Percentiles rank a stretch among this genome's conserved stretches.
Evolutionary conservation across 2,113 vertebrate genomes (phyloP).

Genomic region (Pteronura brasiliensis): DNA sequence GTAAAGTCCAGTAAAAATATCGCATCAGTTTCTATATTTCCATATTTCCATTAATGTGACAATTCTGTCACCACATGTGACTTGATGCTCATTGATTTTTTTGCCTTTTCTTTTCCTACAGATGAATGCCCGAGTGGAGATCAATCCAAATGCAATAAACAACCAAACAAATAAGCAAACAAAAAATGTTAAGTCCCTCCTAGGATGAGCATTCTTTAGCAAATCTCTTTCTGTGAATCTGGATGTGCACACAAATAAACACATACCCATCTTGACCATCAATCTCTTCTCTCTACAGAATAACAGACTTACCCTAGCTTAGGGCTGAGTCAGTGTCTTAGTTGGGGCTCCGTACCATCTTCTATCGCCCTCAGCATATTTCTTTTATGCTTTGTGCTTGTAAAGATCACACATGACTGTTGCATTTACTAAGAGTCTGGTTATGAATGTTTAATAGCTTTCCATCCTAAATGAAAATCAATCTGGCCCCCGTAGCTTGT

Average conservation of each 20-base stretch:
- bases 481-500: neutral
- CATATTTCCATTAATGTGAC: neutral
- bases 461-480: slow-evolving; percentile 20
- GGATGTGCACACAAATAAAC: neutral
- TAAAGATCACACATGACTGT: neutral
- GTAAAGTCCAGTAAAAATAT: neutral
- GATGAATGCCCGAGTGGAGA: neutral
- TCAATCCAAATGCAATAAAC: neutral
- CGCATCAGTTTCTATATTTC: neutral
- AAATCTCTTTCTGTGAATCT: neutral
- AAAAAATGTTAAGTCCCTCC: neutral
- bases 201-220: neutral
- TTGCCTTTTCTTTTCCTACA: neutral
- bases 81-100: neutral
- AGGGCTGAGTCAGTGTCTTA: neutral
- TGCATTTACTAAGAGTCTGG: neutral
- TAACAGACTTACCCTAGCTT: neutral
- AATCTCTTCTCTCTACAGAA: neutral
- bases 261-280: neutral
- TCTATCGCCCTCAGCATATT: neutral
- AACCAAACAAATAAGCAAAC: too few species aligned
- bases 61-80: neutral
- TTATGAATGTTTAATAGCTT: slow-evolving; percentile 17
- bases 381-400: neutral
- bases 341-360: neutral